Evolutionary conservation across 2,888 invertebrate genomes (phyloP), one percentile per base, ranked within the genome.

Genomic region (Lasioglossum calceatum): DNA sequence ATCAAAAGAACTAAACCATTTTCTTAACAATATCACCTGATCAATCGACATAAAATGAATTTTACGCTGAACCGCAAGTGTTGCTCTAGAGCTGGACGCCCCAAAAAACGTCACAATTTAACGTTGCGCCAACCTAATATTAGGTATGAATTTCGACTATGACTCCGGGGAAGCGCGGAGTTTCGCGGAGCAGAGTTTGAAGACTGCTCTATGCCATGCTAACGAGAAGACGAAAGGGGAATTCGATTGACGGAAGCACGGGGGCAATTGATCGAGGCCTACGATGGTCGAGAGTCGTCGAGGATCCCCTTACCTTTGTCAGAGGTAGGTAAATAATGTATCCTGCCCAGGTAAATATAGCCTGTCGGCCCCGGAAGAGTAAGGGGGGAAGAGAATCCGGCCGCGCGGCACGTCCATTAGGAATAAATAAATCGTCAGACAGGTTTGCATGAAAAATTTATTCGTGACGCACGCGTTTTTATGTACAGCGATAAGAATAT

Each of bases 401-500:
- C 27, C 61, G 61, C 61, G 61, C 61, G 61, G 54, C 10, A 54
- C 54, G 54, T 54, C 36, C 67, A 36, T 67, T 77, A 42, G 32
- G 61, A 78, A 86, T 67, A 14, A 78, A 86, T 67, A 12, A 54
- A 77, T 54, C 23, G 50, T 44, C 2, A 10, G 19, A 27, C 67
- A 10, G 36, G n/a, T 86, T 89, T 76, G 71, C 82, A 81, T 82
- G 75, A 79, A 88, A 89, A 84, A 77, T 84, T 61, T 89, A 73
- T 82, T 87, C 79, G 76, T 39, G 79, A 90, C 80, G 64, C 80
- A 77, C 39, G 64, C 76, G 76, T 85, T 77, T 71, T 79, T 90
- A 84, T 87, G 84, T 82, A 87, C 85, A 87, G 74, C 70, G 71
- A 87, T 80, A 85, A 88, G 73, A 87, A 88, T 85, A 86, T 79